A percentile compares a stretch with the other conserved stretches of the same genome.
Conservation (phyloP, 2,113 vertebrate species). For the Callaeas wilsoni region DNA sequence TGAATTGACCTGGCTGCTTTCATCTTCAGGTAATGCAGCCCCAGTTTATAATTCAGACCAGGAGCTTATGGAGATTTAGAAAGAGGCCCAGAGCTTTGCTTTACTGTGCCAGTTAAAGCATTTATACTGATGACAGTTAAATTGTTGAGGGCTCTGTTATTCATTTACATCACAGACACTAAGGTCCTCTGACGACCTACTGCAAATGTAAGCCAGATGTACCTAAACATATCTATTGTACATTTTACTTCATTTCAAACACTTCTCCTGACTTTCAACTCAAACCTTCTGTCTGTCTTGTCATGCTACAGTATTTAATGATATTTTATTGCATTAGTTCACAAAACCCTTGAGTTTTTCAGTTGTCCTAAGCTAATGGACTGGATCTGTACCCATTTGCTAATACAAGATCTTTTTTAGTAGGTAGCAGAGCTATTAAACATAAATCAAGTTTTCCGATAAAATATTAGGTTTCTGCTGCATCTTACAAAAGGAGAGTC, state of each 20-base stretch:
- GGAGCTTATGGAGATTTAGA: constrained; percentile 73
- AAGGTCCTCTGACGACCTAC: constrained; percentile 77
- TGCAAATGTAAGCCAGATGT: constrained; percentile 91
- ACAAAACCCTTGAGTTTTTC: constrained; percentile 71
- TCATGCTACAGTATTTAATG: constrained; percentile 75
- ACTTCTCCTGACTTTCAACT: constrained; percentile 72
- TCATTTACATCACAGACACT: constrained; percentile 84
- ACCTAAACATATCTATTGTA: constrained; percentile 63
- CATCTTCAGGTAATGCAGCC: constrained; percentile 77
- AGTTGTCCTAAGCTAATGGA: constrained; percentile 75
- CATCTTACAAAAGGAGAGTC: constrained; percentile 1
- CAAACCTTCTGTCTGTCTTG: constrained; percentile 72
- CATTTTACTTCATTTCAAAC: constrained; percentile 77
- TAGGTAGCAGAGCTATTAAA: constrained; percentile 61
- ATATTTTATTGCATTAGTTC: constrained; percentile 77
- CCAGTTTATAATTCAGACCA: constrained; percentile 73
- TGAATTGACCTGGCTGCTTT: constrained; percentile 79
- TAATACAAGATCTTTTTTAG: constrained; percentile 72
- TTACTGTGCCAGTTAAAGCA: constrained; percentile 74
- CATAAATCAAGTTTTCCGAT: constrained; percentile 65
- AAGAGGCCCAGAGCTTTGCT: constrained; percentile 59
- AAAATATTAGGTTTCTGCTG: constrained; percentile 60
- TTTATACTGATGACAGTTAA: constrained; percentile 87
- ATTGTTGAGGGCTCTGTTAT: constrained; percentile 83
- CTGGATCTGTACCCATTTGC: constrained; percentile 76